Percentiles rank a stretch among this genome's conserved stretches.
Conservation (phyloP, 2,888 invertebrate species). For the Nomada fabriciana region DNA sequence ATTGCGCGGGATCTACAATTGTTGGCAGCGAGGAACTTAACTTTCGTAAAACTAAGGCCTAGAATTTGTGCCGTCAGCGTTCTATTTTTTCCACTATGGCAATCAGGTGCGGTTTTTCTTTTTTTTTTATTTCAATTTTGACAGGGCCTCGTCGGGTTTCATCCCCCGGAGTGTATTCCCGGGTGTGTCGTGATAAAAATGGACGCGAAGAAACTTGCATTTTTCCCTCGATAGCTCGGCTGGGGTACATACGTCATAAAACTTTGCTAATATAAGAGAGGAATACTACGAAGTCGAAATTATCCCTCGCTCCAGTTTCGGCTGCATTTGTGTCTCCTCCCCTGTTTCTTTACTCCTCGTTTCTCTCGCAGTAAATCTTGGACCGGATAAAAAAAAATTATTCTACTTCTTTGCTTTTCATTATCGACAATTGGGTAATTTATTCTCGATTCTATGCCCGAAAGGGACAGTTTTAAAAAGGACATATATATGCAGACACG, state of each 20-base stretch:
- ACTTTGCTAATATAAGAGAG: conserved; percentile 67
- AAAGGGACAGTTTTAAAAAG: too few species aligned
- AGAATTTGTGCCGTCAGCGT: background rate
- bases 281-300: background rate
- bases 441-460: too few species aligned
- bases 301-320: background rate
- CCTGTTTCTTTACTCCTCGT: too few species aligned
- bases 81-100: background rate
- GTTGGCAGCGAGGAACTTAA: background rate
- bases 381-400: too few species aligned
- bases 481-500: background rate
- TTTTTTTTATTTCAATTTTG: conserved; percentile 50
- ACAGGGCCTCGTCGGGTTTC: conserved; percentile 19
- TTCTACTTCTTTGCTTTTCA: too few species aligned
- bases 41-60: background rate
- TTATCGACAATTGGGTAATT: too few species aligned
- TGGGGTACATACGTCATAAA: conserved; percentile 67
- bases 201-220: conserved; percentile 60
- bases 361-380: too few species aligned
- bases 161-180: conserved; percentile 17
- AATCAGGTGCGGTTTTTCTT: background rate
- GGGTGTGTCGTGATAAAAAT: conserved; percentile 44
- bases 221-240: conserved; percentile 51
- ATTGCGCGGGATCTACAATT: background rate
- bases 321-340: background rate